Conservation (phyloP, 2,113 vertebrate genomes). For the Labeo catla region DNA sequence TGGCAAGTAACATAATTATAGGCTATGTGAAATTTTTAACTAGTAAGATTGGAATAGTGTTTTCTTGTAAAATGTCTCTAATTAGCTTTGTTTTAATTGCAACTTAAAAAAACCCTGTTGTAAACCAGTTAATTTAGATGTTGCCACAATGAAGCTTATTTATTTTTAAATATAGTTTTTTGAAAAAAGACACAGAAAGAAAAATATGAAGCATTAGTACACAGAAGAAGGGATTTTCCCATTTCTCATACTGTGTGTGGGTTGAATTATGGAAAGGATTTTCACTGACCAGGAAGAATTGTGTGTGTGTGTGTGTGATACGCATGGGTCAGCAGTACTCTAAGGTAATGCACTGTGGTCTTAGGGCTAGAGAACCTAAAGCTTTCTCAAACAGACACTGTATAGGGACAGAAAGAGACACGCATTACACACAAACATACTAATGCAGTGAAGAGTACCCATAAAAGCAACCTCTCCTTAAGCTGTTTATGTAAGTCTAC, state of each 20-base stretch:
- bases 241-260: background rate
- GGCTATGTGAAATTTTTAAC: too few relatives aligned
- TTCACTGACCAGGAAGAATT: constrained; percentile 2
- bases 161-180: too few relatives aligned
- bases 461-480: background rate
- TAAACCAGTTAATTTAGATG: too few relatives aligned
- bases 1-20: background rate
- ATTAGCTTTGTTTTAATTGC: background rate
- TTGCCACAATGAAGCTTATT: too few relatives aligned
- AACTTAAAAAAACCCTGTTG: too few relatives aligned
- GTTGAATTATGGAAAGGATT: background rate
- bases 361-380: background rate
- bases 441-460: background rate
- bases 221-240: background rate
- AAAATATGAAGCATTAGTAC: background rate
- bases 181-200: background rate
- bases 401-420: background rate
- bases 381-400: background rate
- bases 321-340: constrained; percentile 7
- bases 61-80: too few relatives aligned
- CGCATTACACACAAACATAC: background rate
- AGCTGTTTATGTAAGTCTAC: constrained; percentile 21
- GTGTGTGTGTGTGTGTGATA: background rate
- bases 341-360: constrained; percentile 2
- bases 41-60: too few relatives aligned